A percentile compares a stretch with the other conserved stretches of the same genome.
Evolutionary conservation across 1,140 invertebrate species (phyloP).

Genomic region (Pseudomyrmex concolor): DNA sequence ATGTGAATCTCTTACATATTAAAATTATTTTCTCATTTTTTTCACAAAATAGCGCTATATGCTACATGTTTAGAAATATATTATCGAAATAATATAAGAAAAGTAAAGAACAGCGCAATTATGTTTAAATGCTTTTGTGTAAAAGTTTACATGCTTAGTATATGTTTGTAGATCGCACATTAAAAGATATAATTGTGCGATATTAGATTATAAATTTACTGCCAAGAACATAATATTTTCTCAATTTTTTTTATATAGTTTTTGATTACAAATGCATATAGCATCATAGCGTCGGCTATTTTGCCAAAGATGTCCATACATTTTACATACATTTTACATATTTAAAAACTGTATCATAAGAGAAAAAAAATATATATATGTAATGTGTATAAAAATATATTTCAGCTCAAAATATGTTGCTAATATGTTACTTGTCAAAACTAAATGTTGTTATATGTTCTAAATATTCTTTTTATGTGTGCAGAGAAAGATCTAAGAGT

Average conservation of each 20-base stretch:
- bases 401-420: constrained; percentile 33
- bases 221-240: constrained; percentile 36
- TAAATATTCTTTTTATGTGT: too few species aligned
- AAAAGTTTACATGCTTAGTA: constrained; percentile 15
- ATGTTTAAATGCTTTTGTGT: constrained; percentile 16
- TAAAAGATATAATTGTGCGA: constrained; percentile 28
- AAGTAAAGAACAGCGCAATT: background rate
- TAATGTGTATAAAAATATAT: constrained; percentile 56
- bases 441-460: too few species aligned
- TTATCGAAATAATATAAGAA: too few species aligned
- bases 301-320: constrained; percentile 28
- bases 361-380: constrained; percentile 58
- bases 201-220: constrained; percentile 35
- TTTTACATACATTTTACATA: constrained; percentile 41
- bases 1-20: too few species aligned
- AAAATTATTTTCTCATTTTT: too few species aligned
- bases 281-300: constrained; percentile 23
- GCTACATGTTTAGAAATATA: too few species aligned
- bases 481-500: too few species aligned
- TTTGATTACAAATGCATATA: constrained; percentile 26
- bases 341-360: constrained; percentile 40
- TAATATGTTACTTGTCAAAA: constrained; percentile 14
- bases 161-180: constrained; percentile 48
- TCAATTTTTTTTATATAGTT: constrained; percentile 63
- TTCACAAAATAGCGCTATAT: too few species aligned